Evolutionary conservation across 2,888 invertebrate genomes (phyloP), one percentile per base, ranked within the genome.

Genomic region (Zele albiditarsus): DNA sequence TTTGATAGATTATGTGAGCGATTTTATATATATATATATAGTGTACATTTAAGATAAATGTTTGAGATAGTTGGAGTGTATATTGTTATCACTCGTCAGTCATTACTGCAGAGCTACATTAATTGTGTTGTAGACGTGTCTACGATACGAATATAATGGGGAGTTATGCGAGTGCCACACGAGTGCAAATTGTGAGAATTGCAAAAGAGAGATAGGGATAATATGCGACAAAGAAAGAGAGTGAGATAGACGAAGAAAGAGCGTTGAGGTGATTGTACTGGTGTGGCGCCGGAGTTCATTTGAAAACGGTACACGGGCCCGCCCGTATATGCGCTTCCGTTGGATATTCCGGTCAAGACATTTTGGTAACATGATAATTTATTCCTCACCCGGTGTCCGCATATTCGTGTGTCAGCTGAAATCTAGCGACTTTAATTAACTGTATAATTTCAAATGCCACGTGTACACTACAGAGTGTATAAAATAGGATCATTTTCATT

Each of bases 281-380:
- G 23, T 49, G 62, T 27, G 46, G 71, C 49, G 62, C 27, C 53
- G 53, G 28, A 23, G 65, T 69, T 75, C 69, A 76, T 76, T 71
- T 71, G 46, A 60, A 74, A 67, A 63, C 63, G 46, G 70, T 70
- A 75, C 77, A 72, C 73, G 74, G 63, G 57, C 31, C 62, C 57
- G 58, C 10, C 71, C 77, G 66, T 77, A 77, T 77, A 77, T 62
- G 75, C 75, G 68, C 58, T 76, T 74, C 78, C 79, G 77, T 72
- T 67, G 71, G 60, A 73, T 72, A 67, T 77, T 58, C 58, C 75
- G 46, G 74, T 71, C 67, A 69, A 74, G 63, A 46, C 60, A 8
- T 75, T 74, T 71, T 75, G 60, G 65, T 23, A 28, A 46, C 42
- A 27, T 33, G 28, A 42, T 73, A 49, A 70, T 69, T 66, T 67